Base-by-base conservation (phyloP, 2,113 vertebrate genomes). In the Parus major region DNA sequence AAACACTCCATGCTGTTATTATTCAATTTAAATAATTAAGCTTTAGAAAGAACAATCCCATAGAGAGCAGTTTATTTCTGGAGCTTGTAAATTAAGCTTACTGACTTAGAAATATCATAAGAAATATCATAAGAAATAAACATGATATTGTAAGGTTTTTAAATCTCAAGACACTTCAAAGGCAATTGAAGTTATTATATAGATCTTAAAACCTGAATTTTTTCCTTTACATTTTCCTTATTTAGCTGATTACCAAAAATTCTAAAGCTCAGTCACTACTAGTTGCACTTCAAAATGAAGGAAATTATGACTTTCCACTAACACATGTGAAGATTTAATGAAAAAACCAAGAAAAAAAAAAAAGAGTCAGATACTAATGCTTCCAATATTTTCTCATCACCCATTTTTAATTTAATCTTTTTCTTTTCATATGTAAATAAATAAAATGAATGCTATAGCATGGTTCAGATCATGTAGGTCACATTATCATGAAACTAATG, bases 401-500 rank as follows among this genome's bases (percentile, higher is more conserved):
- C 0, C 2, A 63, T 44, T 46, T 77, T 64, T 46, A 15, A 8
- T 27, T 66, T 52, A 29, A 31, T 16, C 1, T 57, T 28, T 33
- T 44, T 39, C 22, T 49, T 22, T 19, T 20, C 9, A 9, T 5
- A 56, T 44, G 52, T 33, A 82, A 92, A 36, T 59, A 86, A 56
- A 93, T 82, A 42, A 84, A 93, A 46, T 42, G n/a, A 75, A 17
- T 39, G 22, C 15, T 86, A 25, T 84, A 39, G 23, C 92, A 68
- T 72, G 83, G 22, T 76, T 86, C 59, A 56, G 49, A 31, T 87
- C 33, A 17, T 24, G 47, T 94, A 92, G 84, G 71, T 61, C 93
- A 87, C 20, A 31, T 90, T 72, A 50, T 60, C 36, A 39, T 94
- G 86, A 97, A 90, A 66, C 25, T 96, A 97, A 98, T 91, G 3